Percentiles rank a stretch among this genome's conserved stretches.
Evolutionary conservation across 2,888 invertebrate genomes (phyloP).

Genomic region (Rhamphomyia laevipes): DNA sequence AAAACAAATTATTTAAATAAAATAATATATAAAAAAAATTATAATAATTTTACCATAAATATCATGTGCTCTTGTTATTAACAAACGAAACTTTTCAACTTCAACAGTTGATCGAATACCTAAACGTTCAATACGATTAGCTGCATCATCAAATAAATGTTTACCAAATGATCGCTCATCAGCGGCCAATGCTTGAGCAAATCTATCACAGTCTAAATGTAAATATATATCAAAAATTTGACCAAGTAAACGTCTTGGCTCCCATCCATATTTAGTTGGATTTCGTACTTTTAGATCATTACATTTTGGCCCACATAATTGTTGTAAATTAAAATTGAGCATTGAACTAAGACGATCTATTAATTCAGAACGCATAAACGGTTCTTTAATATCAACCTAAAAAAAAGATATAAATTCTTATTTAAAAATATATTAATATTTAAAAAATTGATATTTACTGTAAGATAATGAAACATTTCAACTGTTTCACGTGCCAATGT

Average conservation of each 20-base stretch:
- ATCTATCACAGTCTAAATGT: slow-evolving; percentile 84
- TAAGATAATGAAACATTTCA: slow-evolving; percentile 95
- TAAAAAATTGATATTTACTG: slow-evolving; percentile 38
- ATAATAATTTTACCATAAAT: slow-evolving; percentile 45
- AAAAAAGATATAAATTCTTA: neutral
- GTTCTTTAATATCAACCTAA: slow-evolving; percentile 74
- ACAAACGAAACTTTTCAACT: slow-evolving; percentile 70
- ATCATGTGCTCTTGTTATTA: slow-evolving; percentile 66
- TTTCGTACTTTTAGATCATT: slow-evolving; percentile 85
- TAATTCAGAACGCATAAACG: slow-evolving; percentile 86
- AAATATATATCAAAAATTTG: slow-evolving; percentile 94
- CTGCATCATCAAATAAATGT: slow-evolving; percentile 85
- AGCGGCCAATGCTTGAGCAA: slow-evolving; percentile 83
- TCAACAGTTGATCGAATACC: slow-evolving; percentile 75
- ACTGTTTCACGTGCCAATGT: slow-evolving; percentile 91
- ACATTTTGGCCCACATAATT: slow-evolving; percentile 92
- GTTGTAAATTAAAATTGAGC: slow-evolving; percentile 96
- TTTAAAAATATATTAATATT: neutral
- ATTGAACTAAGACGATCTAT: slow-evolving; percentile 92
- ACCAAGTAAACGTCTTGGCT: slow-evolving; percentile 80
- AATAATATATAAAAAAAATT: neutral
- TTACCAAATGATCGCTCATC: slow-evolving; percentile 95
- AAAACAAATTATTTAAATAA: neutral
- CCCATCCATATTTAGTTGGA: slow-evolving; percentile 95
- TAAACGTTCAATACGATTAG: slow-evolving; percentile 65